Evolutionary conservation across 1,140 invertebrate species (phyloP).

Genomic region (Euwallacea fornicatus): DNA sequence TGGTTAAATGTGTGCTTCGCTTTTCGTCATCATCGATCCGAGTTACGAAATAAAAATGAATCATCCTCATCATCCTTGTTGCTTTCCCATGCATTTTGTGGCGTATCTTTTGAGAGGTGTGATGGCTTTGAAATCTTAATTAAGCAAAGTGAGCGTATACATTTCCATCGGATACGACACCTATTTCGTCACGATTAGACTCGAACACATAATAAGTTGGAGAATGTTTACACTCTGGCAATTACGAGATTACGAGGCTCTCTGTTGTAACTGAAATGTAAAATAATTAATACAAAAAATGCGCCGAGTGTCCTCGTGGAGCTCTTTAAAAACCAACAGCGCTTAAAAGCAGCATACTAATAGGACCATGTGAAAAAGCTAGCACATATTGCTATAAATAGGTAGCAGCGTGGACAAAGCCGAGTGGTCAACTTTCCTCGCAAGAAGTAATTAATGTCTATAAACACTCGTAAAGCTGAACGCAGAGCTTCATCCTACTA

Average conservation of each 20-base stretch:
- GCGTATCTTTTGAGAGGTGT: too few relatives aligned
- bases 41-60: too few relatives aligned
- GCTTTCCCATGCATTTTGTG: too few relatives aligned
- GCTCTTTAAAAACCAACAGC: slow-evolving; percentile 35
- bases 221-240: not conserved
- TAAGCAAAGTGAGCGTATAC: too few relatives aligned
- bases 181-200: slow-evolving; percentile 2
- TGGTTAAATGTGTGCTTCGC: too few relatives aligned
- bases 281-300: slow-evolving; percentile 27
- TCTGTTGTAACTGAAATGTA: slow-evolving; percentile 25
- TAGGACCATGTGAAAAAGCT: slow-evolving; percentile 31
- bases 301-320: slow-evolving; percentile 8
- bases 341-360: slow-evolving; percentile 33
- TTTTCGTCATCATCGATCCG: too few relatives aligned
- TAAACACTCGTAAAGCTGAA: slow-evolving; percentile 41
- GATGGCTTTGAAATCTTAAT: too few relatives aligned
- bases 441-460: slow-evolving; percentile 47
- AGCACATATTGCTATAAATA: slow-evolving; percentile 33
- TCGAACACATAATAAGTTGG: not conserved
- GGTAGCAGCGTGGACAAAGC: slow-evolving; percentile 32
- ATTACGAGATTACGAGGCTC: slow-evolving; percentile 14
- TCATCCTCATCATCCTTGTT: too few relatives aligned
- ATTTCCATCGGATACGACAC: not conserved
- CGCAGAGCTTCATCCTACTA: slow-evolving; percentile 41
- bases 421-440: slow-evolving; percentile 43